Evolutionary conservation across 2,888 invertebrate genomes (phyloP).

Genomic region (Liposcelis brunnea): DNA sequence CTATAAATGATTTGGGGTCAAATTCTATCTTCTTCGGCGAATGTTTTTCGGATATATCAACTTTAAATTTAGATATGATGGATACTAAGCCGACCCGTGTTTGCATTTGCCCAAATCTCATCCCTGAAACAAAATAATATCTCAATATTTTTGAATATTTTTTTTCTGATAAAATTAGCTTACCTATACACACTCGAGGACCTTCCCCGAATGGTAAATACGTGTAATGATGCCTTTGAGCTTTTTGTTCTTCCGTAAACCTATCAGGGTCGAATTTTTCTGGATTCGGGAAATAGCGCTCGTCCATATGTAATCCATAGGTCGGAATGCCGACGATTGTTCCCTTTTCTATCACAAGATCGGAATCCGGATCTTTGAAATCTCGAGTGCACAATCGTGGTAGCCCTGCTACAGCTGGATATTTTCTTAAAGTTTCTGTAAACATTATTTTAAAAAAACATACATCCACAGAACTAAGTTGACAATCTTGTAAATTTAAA

Average conservation of each 20-base stretch:
- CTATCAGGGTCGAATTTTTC: constrained; percentile 29
- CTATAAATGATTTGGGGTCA: background rate
- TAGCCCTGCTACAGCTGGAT: constrained; percentile 25
- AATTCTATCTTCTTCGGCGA: background rate
- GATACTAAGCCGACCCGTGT: background rate
- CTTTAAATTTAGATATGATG: background rate
- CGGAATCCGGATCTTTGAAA: constrained; percentile 21
- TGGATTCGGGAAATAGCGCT: constrained; percentile 26
- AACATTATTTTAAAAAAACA: constrained; percentile 18
- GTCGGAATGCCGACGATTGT: constrained; percentile 24
- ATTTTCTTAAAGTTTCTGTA: constrained; percentile 28
- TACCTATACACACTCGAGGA: constrained; percentile 26
- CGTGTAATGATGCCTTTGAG: constrained; percentile 18
- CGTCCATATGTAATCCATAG: constrained; percentile 25
- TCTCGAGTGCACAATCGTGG: constrained; percentile 21
- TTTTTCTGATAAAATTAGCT: background rate
- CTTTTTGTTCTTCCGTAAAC: constrained; percentile 25
- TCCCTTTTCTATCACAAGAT: constrained; percentile 22
- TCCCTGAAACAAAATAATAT: background rate
- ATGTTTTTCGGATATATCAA: background rate
- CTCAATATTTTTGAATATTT: background rate
- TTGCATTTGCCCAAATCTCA: background rate
- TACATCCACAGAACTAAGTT: background rate
- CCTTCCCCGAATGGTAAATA: constrained; percentile 26
- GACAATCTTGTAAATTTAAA: too few species aligned